Percentiles rank a stretch among this genome's conserved stretches.
phyloP scores from a whole-genome alignment of 1,140 invertebrate genomes.

The Hyles vespertilio region DNA sequence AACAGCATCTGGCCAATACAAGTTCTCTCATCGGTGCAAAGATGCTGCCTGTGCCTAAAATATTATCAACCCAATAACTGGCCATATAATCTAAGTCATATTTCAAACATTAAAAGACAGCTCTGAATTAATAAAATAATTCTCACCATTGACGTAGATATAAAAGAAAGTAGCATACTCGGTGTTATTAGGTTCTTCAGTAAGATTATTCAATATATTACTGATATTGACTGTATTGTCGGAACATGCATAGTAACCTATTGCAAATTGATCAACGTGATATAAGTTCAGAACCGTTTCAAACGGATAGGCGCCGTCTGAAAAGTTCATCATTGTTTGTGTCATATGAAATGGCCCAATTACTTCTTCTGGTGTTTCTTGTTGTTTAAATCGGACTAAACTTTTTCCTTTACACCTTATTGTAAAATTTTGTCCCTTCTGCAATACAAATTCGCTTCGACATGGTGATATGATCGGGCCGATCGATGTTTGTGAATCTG shows the following conservation, averaged over 20 bases:
- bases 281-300: conserved; percentile 58
- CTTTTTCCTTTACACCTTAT: conserved; percentile 70
- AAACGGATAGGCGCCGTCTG: conserved; percentile 53
- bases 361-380: conserved; percentile 51
- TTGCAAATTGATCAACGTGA: conserved; percentile 66
- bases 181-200: conserved; percentile 61
- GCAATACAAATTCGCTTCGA: conserved; percentile 66
- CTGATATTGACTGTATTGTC: conserved; percentile 41
- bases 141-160: conserved; percentile 81
- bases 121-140: not conserved
- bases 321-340: conserved; percentile 29
- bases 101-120: conserved; percentile 2
- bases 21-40: conserved; percentile 69
- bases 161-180: conserved; percentile 75
- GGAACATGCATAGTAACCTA: conserved; percentile 80
- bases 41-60: conserved; percentile 75
- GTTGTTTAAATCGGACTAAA: conserved; percentile 67
- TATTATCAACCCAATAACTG: conserved; percentile 18
- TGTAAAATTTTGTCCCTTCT: conserved; percentile 66
- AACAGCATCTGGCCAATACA: conserved; percentile 58
- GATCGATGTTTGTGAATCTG: conserved; percentile 45
- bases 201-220: conserved; percentile 48
- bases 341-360: conserved; percentile 33
- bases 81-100: conserved; percentile 4
- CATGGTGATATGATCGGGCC: conserved; percentile 69